Evolutionary conservation across 2,888 invertebrate species (phyloP), one percentile per base, ranked within the genome.

Genomic region (Hyposoter dolosus): DNA sequence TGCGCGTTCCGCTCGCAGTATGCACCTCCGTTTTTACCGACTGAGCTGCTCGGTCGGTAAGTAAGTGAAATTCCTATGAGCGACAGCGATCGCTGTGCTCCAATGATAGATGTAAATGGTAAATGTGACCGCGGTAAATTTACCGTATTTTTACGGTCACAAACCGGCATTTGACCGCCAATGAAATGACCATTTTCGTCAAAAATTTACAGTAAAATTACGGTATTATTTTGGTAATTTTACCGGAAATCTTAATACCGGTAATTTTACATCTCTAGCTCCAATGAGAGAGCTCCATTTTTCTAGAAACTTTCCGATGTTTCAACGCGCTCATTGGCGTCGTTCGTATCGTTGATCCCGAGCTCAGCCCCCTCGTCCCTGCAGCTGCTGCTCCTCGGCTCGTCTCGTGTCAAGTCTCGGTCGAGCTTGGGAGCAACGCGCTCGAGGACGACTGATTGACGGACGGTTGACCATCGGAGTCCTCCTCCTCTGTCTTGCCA

Each of bases 341-440:
- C 9, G 9, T 23, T 56, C 12, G 23, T 19, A 56, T 12, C 56
- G 56, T 7, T 56, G 3, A 23, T 56, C 56, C 23, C 56, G 23
- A 12, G 60, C 15, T 60, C 28, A 56, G 5, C 15, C 60, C 28
- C 28, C 12, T 28, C 60, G 3, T 5, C 9, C 12, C 23, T 10
- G 32, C 32, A 3, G n/a, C 35, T 35, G 5, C 40, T 40, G 9
- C 40, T 40, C 40, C 40, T 40, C 40, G 10, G 23, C 60, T 28
- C 60, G 60, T 60, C 60, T 23, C 60, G 60, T 60, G 60, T 60
- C 28, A 60, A 15, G 9, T 60, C 28, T 56, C 23, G 56, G 19
- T 60, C 60, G 60, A 12, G 60, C 15, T 28, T 1, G 60, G 6
- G 60, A 28, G 28, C 23, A 60, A 23, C 60, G 60, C 28, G 28